phyloP scores from a whole-genome alignment of 2,797 vertebrate genomes.

The Halcyon chelicuti region DNA sequence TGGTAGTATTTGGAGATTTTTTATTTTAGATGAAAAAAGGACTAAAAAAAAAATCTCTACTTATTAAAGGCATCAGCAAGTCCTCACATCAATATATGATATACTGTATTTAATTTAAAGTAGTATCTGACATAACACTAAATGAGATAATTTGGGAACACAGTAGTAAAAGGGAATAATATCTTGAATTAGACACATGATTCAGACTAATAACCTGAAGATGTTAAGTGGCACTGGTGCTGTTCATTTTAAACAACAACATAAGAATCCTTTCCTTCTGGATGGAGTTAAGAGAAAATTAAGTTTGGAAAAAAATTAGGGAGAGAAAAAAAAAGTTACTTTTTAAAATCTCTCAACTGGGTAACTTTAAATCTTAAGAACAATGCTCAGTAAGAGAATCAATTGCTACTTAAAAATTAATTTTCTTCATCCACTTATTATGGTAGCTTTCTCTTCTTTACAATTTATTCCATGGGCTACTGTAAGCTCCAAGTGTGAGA shows the following conservation, averaged over 20 bases:
- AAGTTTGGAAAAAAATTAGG: neutral
- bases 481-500: neutral
- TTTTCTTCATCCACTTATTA: conserved; percentile 1
- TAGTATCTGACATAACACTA: neutral
- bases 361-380: neutral
- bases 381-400: neutral
- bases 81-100: neutral
- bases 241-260: neutral
- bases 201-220: conserved; percentile 8
- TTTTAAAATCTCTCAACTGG: neutral
- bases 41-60: neutral
- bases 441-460: conserved; percentile 16
- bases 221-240: neutral
- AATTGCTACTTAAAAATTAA: neutral
- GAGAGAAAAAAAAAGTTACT: neutral
- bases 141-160: neutral
- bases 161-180: neutral
- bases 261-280: neutral
- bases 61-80: neutral
- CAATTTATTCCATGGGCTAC: neutral
- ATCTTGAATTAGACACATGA: neutral
- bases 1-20: neutral
- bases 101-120: neutral
- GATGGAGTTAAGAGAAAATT: neutral
- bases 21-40: neutral